These are phyloP conservation scores for Amorpha juglandis DNA, from an alignment of 2,888 invertebrate species.

Conservation along the genomic window DNA sequence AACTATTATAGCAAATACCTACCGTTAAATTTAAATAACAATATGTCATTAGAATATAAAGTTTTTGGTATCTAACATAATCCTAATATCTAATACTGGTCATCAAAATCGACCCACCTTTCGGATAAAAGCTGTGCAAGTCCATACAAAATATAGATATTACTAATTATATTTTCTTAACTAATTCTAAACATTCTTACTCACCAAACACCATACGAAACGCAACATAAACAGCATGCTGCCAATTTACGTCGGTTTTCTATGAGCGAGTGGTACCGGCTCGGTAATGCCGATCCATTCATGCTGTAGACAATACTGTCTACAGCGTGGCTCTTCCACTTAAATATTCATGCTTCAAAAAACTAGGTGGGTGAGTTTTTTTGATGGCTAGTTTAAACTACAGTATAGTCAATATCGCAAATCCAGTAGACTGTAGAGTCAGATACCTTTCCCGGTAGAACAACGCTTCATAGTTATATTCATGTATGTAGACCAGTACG, in stretches of 20 bases:
- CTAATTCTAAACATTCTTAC: too few species aligned
- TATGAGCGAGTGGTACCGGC: too few species aligned
- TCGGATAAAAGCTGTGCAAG: background rate
- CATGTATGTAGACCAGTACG: background rate
- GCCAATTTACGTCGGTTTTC: too few species aligned
- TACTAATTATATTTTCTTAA: background rate
- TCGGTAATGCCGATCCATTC: too few species aligned
- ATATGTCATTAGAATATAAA: slow-evolving; percentile 9
- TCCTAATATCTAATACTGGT: background rate
- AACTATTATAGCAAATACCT: background rate
- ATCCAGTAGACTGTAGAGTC: slow-evolving; percentile 4
- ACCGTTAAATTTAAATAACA: background rate
- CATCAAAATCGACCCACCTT: background rate
- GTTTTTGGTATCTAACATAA: slow-evolving; percentile 9
- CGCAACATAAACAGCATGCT: too few species aligned
- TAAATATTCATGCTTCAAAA: background rate
- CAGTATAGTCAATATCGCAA: background rate
- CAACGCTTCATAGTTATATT: background rate
- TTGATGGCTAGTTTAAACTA: background rate
- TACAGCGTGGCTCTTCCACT: too few species aligned
- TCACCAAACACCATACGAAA: too few species aligned
- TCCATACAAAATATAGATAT: background rate
- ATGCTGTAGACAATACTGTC: too few species aligned
- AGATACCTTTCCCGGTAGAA: slow-evolving; percentile 5
- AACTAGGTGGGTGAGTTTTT: background rate